Base-by-base conservation (phyloP, 2,888 invertebrate genomes). In the Chalcosyrphus nemorum region DNA sequence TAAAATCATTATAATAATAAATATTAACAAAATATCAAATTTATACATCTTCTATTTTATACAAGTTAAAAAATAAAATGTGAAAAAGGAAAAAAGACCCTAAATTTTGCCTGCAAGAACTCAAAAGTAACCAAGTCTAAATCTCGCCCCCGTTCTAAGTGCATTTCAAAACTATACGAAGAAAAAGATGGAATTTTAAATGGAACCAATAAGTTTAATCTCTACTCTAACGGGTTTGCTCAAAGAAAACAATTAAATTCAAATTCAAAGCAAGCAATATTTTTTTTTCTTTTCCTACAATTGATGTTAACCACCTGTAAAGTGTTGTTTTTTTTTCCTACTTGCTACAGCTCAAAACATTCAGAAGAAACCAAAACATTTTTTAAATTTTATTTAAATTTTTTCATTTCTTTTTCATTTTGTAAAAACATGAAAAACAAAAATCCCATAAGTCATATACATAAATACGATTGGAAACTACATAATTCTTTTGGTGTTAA, bases 361-460 rank as follows among this genome's bases (percentile, higher is more conserved):
- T 82, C 61, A 68, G 63, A 72, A 78, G 82, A 82, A 82, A 77
- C 80, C 59, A 68, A 84, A 80, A 75, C 35, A 65, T 41, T 74
- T 54, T 77, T 75, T 81, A 66, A 63, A 66, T 74, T 63, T 78
- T 85, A 74, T 80, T 80, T 75, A 74, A 75, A 61, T 85, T 85
- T 70, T 71, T 80, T 56, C 7, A 29, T 65, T 70, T 75, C 29
- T 52, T 50, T 19, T 61, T 66, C 41, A 71, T 71, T 74, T 78
- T 61, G 72, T 82, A 77, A 78, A 82, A 82, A 82, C 74, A 72
- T 84, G 72, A 70, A 84, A 78, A 84, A 71, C 70, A 80, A 85
- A 85, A 56, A 80, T 71, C 4, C 74, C 82, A 63, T 50, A 68
- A 65, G 57, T 27, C 54, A 66, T 63, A 41, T 65, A 72, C 68